These are phyloP conservation scores for Heteromurus nitidus DNA, from an alignment of 2,888 invertebrate species.

Conservation along the genomic window DNA sequence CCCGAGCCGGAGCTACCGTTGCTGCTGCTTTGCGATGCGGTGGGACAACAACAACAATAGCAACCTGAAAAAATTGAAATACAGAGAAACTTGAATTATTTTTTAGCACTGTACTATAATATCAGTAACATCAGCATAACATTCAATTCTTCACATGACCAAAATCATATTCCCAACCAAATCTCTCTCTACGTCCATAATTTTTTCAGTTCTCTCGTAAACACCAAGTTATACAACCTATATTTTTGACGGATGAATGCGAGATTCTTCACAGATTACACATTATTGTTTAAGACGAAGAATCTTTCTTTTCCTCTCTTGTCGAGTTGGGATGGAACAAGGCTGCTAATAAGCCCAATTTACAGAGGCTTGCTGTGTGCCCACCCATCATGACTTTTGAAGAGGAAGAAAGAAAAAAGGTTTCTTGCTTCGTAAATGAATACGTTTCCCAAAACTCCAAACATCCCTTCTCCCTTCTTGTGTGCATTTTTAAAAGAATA, in stretches of 20 bases:
- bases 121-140: no score
- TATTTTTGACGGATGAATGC: constrained; percentile 39
- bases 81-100: constrained; percentile 30
- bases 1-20: constrained; percentile 42
- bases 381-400: constrained; percentile 57
- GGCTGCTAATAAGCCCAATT: constrained; percentile 54
- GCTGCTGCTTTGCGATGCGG: constrained; percentile 59
- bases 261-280: constrained; percentile 4
- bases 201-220: no score
- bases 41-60: constrained; percentile 72
- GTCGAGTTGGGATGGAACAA: no score
- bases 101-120: no score
- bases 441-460: background rate
- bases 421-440: constrained; percentile 4
- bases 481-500: constrained; percentile 22
- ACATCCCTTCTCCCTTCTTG: constrained; percentile 42
- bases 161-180: background rate
- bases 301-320: background rate
- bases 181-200: background rate
- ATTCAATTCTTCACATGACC: no score
- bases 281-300: background rate
- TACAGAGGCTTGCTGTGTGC: constrained; percentile 55
- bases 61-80: constrained; percentile 69
- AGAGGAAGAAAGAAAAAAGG: no score
- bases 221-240: no score